Evolutionary conservation across 2,113 vertebrate genomes (phyloP).

Genomic region (Alexandromys fortis): DNA sequence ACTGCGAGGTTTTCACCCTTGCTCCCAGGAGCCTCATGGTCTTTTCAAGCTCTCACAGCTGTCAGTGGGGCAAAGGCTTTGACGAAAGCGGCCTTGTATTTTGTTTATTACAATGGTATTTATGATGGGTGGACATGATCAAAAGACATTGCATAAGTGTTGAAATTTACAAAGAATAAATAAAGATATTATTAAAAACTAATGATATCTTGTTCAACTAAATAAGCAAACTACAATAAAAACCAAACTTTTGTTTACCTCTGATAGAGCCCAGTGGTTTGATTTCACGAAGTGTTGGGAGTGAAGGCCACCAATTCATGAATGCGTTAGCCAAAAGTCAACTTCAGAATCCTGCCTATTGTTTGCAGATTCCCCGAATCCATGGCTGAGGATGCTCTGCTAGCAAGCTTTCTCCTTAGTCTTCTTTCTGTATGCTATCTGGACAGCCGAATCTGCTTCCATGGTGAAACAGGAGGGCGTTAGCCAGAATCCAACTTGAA

Average conservation of each 20-base stretch:
- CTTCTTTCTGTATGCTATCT: not conserved
- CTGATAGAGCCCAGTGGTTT: not conserved
- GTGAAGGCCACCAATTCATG: not conserved
- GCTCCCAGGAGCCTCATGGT: not conserved
- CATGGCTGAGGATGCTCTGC: not conserved
- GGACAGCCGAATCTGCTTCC: not conserved
- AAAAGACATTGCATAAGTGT: not conserved
- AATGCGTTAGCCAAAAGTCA: not conserved
- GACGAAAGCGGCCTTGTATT: not conserved
- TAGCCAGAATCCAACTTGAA: not conserved
- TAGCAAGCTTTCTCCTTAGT: not conserved
- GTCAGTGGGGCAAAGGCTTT: not conserved
- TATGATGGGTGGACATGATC: not conserved
- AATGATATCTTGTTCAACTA: not conserved
- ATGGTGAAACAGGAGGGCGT: not conserved
- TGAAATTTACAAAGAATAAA: not conserved
- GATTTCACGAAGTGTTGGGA: not conserved
- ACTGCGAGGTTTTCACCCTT: rapidly evolving
- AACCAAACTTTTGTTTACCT: not conserved
- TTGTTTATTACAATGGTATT: not conserved
- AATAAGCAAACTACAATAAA: not conserved
- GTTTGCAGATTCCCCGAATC: not conserved
- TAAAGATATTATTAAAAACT: not conserved
- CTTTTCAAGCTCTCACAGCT: not conserved
- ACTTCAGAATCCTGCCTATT: not conserved